Percentiles rank a stretch among this genome's conserved stretches.
Conservation (phyloP, 2,888 invertebrate species). For the Acanthosoma haemorrhoidale region DNA sequence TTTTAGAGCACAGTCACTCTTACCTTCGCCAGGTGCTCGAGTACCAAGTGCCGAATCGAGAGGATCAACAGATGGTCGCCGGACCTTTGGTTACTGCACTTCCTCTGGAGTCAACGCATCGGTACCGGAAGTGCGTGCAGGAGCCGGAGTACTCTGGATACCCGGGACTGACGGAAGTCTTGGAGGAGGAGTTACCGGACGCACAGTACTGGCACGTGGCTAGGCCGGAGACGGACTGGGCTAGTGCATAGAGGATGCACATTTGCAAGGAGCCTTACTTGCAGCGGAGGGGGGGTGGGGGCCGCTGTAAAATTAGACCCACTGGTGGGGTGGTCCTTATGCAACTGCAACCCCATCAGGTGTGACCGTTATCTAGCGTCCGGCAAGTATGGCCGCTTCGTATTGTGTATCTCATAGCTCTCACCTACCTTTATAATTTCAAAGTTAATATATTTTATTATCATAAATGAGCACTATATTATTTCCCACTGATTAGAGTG, state of each 20-base stretch:
- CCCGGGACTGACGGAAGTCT: too few relatives aligned
- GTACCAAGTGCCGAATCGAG: neutral
- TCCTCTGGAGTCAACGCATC: neutral
- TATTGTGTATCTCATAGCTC: too few relatives aligned
- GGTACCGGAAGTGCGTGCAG: too few relatives aligned
- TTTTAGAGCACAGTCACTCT: neutral
- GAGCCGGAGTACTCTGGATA: too few relatives aligned
- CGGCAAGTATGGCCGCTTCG: too few relatives aligned
- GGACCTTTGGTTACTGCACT: neutral
- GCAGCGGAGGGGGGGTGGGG: constrained; percentile 19
- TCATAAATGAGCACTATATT: too few relatives aligned
- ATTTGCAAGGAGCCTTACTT: constrained; percentile 35
- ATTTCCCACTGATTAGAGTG: too few relatives aligned
- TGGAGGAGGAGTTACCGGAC: neutral
- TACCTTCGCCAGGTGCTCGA: neutral
- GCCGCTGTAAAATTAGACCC: constrained; percentile 7
- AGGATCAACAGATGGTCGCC: neutral
- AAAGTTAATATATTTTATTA: too few relatives aligned
- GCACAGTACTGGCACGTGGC: constrained; percentile 14
- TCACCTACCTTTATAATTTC: too few relatives aligned
- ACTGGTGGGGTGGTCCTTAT: constrained; percentile 10
- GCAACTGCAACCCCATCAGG: constrained; percentile 5
- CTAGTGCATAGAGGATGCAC: constrained; percentile 32
- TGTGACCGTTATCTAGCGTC: neutral
- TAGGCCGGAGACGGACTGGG: constrained; percentile 28